Base-by-base conservation (phyloP, 2,888 invertebrate species). In the Oxytorus armatus region DNA sequence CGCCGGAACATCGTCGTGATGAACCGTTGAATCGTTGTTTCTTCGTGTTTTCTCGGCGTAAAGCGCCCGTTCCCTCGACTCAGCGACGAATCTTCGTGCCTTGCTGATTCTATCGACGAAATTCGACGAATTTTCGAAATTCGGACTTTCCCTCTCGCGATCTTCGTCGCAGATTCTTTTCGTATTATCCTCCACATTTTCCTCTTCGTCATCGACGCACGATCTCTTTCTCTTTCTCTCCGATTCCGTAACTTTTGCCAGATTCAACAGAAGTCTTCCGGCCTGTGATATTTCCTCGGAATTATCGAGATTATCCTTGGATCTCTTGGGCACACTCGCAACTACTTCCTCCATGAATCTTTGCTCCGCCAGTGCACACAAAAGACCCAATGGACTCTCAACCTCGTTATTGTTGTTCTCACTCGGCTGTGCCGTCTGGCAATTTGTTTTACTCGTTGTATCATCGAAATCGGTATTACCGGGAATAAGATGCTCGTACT, bases 311-410 rank as follows among this genome's bases (percentile, higher is more conserved):
- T 68, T 85, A 1, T 78, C 59, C 73, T 84, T 87, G 14, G 53
- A 1, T 33, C 73, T 51, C n/a, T 84, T 84, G 0, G 88, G 82
- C 1, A 78, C 91, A 53, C 93, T 93, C 25, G 91, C 92, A 0
- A 91, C 93, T 0, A 94, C 96, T 90, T 97, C 97, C 87, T 96
- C 96, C 92, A 95, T 94, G 82, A 97, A 95, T 83, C 96, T 93
- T 88, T 97, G 97, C 88, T 97, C 97, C 0, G 97, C 97, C 77
- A 97, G 92, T 7, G 97, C 97, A 90, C 97, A 97, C 25, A 97
- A 92, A 36, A 97, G 91, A 69, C 96, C 96, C 14, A 97, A 92
- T 0, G 90, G 89, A 77, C 89, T 91, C 61, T 90, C 89, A 1
- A 90, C 89, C 89, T 92, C 85, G 92, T 93, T 44, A 85, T 89